A percentile compares a stretch with the other conserved stretches of the same genome.
phyloP scores from a whole-genome alignment of 2,888 invertebrate species.

The Athalia cordata region DNA sequence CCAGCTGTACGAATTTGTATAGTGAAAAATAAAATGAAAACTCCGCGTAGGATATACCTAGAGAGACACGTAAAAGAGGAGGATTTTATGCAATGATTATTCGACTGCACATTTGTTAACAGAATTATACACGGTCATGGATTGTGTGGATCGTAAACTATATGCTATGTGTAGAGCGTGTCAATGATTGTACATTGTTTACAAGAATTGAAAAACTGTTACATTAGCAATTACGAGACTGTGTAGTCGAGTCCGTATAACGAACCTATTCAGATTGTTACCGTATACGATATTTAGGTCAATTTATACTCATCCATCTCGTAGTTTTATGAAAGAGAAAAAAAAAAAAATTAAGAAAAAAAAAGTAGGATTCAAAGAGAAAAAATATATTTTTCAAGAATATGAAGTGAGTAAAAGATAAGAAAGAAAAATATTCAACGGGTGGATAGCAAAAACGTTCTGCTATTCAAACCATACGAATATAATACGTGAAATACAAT shows the following conservation, averaged over 20 bases:
- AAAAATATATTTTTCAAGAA: too few species aligned
- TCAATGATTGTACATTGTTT: slow-evolving; percentile 38
- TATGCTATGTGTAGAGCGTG: neutral
- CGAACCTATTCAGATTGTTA: slow-evolving; percentile 40
- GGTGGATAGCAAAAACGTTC: too few species aligned
- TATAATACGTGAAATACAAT: too few species aligned
- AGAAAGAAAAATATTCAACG: too few species aligned
- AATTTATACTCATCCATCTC: slow-evolving; percentile 12
- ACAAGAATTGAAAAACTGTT: slow-evolving; percentile 39
- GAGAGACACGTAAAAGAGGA: neutral
- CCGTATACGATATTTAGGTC: slow-evolving; percentile 35
- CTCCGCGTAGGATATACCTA: neutral
- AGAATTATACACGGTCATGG: slow-evolving; percentile 18
- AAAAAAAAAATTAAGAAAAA: too few species aligned
- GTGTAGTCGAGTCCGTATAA: slow-evolving; percentile 25
- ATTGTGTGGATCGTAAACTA: neutral
- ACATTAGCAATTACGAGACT: slow-evolving; percentile 41
- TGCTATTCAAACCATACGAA: too few species aligned
- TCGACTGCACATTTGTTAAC: neutral
- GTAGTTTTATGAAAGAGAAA: slow-evolving; percentile 2
- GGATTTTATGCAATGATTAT: slow-evolving; percentile 11
- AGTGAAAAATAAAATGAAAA: neutral
- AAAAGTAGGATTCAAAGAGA: too few species aligned
- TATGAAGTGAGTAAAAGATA: too few species aligned
- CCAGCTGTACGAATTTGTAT: neutral